Evolutionary conservation across 2,797 vertebrate species (phyloP).

Genomic region (Coilia nasus): DNA sequence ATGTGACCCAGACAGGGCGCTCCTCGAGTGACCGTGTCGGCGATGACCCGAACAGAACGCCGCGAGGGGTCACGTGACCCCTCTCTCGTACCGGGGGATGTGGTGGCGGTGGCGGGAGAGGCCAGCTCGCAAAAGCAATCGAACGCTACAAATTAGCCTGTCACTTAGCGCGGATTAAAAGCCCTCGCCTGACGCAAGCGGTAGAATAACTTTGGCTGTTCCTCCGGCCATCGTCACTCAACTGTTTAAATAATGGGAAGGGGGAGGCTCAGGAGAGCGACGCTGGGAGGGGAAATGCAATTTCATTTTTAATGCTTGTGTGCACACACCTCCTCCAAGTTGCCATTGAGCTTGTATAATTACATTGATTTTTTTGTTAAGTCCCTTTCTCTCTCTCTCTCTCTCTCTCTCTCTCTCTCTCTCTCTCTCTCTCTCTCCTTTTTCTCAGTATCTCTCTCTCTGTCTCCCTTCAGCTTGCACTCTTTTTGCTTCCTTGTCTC

Average conservation of each 20-base stretch:
- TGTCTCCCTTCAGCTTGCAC: too few species aligned
- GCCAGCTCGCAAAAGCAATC: conserved; percentile 67
- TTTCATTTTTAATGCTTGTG: conserved; percentile 54
- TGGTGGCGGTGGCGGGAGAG: conserved; percentile 61
- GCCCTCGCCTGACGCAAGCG: conserved; percentile 55
- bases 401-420: not conserved
- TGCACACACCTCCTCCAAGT: conserved; percentile 49
- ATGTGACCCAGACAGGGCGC: not conserved
- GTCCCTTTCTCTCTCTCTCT: not conserved
- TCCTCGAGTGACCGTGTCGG: not conserved
- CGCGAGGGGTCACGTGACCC: conserved; percentile 25
- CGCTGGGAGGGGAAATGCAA: conserved; percentile 40
- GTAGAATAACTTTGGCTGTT: conserved; percentile 62
- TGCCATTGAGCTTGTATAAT: conserved; percentile 51
- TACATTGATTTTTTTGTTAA: conserved; percentile 48
- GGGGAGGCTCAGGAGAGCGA: not conserved
- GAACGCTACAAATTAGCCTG: conserved; percentile 73
- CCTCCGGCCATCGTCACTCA: conserved; percentile 53
- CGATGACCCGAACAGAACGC: not conserved
- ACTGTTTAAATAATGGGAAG: conserved; percentile 51
- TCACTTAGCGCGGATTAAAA: conserved; percentile 72
- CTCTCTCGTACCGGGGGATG: conserved; percentile 28
- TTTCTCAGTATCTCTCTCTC: too few species aligned
- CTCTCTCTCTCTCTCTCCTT: not conserved
- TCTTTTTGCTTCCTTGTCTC: not conserved